These are phyloP conservation scores for Ooceraea biroi DNA, from an alignment of 1,140 invertebrate genomes.

Conservation along the genomic window DNA sequence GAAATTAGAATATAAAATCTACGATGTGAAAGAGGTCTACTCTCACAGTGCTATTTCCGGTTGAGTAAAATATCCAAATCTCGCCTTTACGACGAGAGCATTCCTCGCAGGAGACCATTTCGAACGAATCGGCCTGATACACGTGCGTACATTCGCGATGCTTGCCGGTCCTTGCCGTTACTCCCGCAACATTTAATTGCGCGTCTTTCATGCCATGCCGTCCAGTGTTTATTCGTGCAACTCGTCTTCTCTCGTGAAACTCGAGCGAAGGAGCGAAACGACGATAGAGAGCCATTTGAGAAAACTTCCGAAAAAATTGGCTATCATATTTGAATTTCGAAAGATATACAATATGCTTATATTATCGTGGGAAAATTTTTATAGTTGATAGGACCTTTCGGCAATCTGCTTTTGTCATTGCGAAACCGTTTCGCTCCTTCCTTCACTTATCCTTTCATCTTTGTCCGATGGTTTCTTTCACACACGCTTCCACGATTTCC, in stretches of 20 bases:
- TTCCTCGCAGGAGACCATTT: conserved; percentile 14
- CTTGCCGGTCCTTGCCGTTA: not conserved
- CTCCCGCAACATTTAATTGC: conserved; percentile 61
- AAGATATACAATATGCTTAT: not conserved
- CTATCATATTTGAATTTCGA: not conserved
- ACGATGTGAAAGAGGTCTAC: conserved; percentile 11
- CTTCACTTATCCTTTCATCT: conserved; percentile 33
- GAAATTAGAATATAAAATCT: conserved; percentile 38
- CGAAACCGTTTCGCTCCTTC: not conserved
- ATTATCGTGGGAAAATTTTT: not conserved
- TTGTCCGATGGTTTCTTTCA: conserved; percentile 55
- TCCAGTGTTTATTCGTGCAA: conserved; percentile 22
- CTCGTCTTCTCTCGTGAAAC: not conserved
- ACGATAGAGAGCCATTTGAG: not conserved
- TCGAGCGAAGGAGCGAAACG: conserved; percentile 56
- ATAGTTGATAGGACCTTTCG: not conserved
- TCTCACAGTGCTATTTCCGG: conserved; percentile 31
- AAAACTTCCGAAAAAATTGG: not conserved
- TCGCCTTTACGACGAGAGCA: not conserved
- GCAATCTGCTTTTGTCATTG: not conserved
- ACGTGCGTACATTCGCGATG: conserved; percentile 32
- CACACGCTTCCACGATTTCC: conserved; percentile 6
- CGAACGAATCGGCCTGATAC: conserved; percentile 27
- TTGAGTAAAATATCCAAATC: conserved; percentile 35
- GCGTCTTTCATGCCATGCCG: conserved; percentile 34